Percentiles rank a stretch among this genome's conserved stretches.
Evolutionary conservation across 1,140 invertebrate genomes (phyloP).

Genomic region (Apolygus lucorum): DNA sequence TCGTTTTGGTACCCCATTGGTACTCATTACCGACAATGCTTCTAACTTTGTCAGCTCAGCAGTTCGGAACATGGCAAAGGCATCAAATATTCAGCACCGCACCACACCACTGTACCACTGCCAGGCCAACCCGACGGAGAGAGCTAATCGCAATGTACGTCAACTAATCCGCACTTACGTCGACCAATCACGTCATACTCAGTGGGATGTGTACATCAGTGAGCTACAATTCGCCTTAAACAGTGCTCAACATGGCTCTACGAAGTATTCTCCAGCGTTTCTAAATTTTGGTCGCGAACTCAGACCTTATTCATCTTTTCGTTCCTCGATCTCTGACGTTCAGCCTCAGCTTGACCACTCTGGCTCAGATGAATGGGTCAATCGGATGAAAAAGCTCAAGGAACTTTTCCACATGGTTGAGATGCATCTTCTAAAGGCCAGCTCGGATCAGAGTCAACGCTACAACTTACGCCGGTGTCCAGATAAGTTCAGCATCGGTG

Average conservation of each 20-base stretch:
- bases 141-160: too few relatives aligned
- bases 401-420: not conserved
- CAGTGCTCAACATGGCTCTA: not conserved
- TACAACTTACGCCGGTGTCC: constrained; percentile 4
- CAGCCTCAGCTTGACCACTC: too few relatives aligned
- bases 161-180: not conserved
- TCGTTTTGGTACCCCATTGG: not conserved
- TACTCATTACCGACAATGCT: not conserved
- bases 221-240: not conserved
- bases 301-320: too few relatives aligned
- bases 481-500: not conserved
- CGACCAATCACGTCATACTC: not conserved
- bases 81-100: not conserved
- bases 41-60: not conserved
- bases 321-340: too few relatives aligned
- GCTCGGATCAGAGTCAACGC: not conserved
- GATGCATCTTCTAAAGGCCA: not conserved
- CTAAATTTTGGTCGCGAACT: too few relatives aligned
- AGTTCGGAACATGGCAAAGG: not conserved
- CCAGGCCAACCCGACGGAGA: not conserved
- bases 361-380: not conserved
- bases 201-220: not conserved
- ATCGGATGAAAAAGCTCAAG: not conserved
- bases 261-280: not conserved
- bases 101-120: not conserved